Conservation (phyloP, 64 coral and sea anemone species). For the Montipora efflorescens region DNA sequence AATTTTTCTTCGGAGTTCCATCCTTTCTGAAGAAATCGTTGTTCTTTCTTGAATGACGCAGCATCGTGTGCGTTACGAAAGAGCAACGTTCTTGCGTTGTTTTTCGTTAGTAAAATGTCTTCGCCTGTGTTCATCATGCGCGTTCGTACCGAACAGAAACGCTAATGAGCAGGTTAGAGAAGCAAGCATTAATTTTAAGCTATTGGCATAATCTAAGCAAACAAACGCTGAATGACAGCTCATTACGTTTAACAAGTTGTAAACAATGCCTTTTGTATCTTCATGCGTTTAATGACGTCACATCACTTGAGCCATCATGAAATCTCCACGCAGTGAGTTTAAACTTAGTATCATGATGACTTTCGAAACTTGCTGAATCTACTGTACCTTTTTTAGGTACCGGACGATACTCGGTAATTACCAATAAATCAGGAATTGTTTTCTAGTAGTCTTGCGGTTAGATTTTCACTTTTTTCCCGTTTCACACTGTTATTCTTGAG, state of each 20-base stretch:
- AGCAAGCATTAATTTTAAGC: not conserved
- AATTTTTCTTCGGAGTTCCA: slow-evolving; percentile 14
- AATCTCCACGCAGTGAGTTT: not conserved
- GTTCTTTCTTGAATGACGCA: not conserved
- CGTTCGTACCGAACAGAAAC: no score
- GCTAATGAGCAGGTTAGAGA: not conserved
- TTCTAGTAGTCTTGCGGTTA: not conserved
- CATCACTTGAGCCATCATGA: not conserved
- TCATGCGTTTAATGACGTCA: not conserved
- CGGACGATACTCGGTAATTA: no score
- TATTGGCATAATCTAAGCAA: not conserved
- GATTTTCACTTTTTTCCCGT: not conserved
- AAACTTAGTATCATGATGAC: no score
- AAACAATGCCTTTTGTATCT: not conserved
- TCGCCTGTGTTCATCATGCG: not conserved
- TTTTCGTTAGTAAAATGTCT: slow-evolving; percentile 5
- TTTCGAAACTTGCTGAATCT: not conserved
- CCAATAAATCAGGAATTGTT: not conserved
- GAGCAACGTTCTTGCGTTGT: slow-evolving; percentile 21
- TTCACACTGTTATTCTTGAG: not conserved
- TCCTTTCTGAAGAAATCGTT: slow-evolving; percentile 11
- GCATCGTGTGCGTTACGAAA: slow-evolving; percentile 4
- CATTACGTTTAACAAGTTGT: not conserved
- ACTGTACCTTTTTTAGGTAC: not conserved
- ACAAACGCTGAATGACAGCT: not conserved